Evolutionary conservation across 2,888 invertebrate species (phyloP), one percentile per base, ranked within the genome.

Genomic region (Stramonita haemastoma): DNA sequence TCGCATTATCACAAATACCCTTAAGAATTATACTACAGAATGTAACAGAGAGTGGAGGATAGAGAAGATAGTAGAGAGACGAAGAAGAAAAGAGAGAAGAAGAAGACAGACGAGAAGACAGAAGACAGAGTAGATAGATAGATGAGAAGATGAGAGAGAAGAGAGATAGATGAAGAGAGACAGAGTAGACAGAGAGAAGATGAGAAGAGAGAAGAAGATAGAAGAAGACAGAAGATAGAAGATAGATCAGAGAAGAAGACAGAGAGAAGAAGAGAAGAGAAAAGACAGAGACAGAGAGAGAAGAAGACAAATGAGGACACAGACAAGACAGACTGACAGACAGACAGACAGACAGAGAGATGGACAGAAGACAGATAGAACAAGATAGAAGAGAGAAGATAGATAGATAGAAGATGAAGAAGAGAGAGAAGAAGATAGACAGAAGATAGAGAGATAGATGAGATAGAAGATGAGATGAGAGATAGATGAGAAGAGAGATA

Each of bases 301-400:
- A 46, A 46, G 46, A 46, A 46, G 46, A n/a, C n/a, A n/a, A n/a
- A n/a, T n/a, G n/a, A n/a, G n/a, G n/a, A n/a, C n/a, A n/a, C n/a
- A n/a, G n/a, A n/a, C n/a, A n/a, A n/a, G n/a, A 87, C n/a, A 36
- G 77, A 87, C 22, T 26, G 87, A 87, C n/a, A 77, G 87, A 87
- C 17, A 77, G 87, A 87, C 46, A 87, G 56, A 87, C 5, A 26
- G 87, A 87, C 46, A 87, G 56, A 77, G 19, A 87, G 77, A 81
- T 32, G 57, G n/a, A 87, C 57, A 81, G 56, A 57, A 8, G 57
- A 57, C 57, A 57, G 57, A 57, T 57, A 57, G 17, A 57, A 8
- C 8, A 17, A 57, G 11, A 57, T 13, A 57, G 8, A 17, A 13
- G 13, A 60, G 17, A 13, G 13, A 60, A 13, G 13, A 60, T 4